Conservation (phyloP, 1,140 invertebrate genomes). For the Hycleus phaleratus region DNA sequence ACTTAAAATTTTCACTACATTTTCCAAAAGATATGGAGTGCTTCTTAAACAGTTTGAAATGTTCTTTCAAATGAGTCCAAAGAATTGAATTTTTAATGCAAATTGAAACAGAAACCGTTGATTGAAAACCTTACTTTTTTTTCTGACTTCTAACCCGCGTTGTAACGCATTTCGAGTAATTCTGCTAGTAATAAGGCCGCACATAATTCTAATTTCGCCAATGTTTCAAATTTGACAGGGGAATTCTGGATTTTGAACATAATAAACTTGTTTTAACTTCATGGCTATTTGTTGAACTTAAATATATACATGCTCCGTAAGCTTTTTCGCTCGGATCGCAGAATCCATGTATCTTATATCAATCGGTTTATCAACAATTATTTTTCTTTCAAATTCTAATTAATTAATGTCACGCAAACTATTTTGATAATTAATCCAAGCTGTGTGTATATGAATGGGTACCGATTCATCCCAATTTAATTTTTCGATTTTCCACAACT, state of each 20-base stretch:
- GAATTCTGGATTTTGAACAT: slow-evolving; percentile 35
- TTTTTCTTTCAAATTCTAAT: not conserved
- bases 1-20: too few relatives aligned
- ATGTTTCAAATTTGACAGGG: slow-evolving; percentile 28
- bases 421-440: too few relatives aligned
- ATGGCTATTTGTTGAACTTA: not conserved
- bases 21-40: too few relatives aligned
- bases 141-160: too few relatives aligned
- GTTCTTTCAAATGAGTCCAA: too few relatives aligned
- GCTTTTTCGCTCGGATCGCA: slow-evolving; percentile 36
- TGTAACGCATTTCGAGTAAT: slow-evolving; percentile 1
- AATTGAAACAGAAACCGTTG: too few relatives aligned
- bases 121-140: too few relatives aligned
- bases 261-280: slow-evolving; percentile 13
- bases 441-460: not conserved
- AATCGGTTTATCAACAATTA: too few relatives aligned
- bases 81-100: too few relatives aligned
- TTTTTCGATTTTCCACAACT: slow-evolving; percentile 14
- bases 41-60: too few relatives aligned
- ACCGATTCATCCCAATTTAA: slow-evolving; percentile 21
- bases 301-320: slow-evolving; percentile 31
- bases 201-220: slow-evolving; percentile 36
- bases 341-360: slow-evolving; percentile 36
- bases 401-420: not conserved
- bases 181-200: slow-evolving; percentile 31